Conservation (phyloP, 2,888 invertebrate species). For the Erannis defoliaria region DNA sequence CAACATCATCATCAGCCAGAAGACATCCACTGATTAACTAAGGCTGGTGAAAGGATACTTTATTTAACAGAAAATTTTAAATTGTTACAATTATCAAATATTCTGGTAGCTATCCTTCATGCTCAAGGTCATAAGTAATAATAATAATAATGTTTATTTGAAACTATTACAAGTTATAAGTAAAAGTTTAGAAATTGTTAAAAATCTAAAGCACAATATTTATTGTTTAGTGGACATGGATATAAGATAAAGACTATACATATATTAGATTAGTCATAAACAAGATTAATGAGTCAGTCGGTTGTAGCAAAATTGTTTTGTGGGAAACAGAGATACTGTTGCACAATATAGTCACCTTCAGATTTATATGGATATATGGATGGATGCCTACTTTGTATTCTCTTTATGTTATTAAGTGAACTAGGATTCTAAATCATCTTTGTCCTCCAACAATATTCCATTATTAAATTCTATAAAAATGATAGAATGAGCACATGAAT, state of each 20-base stretch:
- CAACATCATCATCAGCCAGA: too few relatives aligned
- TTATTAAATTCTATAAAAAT: too few relatives aligned
- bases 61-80: too few relatives aligned
- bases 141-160: too few relatives aligned
- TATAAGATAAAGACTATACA: neutral
- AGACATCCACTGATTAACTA: too few relatives aligned
- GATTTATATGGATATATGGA: neutral
- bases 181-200: neutral
- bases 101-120: too few relatives aligned
- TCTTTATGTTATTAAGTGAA: slow-evolving; percentile 4
- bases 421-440: slow-evolving; percentile 11
- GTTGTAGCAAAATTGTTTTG: neutral
- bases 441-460: neutral
- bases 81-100: too few relatives aligned
- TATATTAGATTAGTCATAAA: slow-evolving; percentile 31
- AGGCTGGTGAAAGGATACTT: too few relatives aligned
- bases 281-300: slow-evolving; percentile 24
- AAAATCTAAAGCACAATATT: neutral
- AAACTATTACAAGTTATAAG: too few relatives aligned
- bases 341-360: slow-evolving; percentile 8
- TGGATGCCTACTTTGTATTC: slow-evolving; percentile 4
- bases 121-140: too few relatives aligned
- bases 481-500: neutral
- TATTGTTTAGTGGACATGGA: neutral
- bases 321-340: slow-evolving; percentile 6